Percentiles rank a stretch among this genome's conserved stretches.
Conservation (phyloP, 1,140 invertebrate species). For the Rhyzopertha dominica region DNA sequence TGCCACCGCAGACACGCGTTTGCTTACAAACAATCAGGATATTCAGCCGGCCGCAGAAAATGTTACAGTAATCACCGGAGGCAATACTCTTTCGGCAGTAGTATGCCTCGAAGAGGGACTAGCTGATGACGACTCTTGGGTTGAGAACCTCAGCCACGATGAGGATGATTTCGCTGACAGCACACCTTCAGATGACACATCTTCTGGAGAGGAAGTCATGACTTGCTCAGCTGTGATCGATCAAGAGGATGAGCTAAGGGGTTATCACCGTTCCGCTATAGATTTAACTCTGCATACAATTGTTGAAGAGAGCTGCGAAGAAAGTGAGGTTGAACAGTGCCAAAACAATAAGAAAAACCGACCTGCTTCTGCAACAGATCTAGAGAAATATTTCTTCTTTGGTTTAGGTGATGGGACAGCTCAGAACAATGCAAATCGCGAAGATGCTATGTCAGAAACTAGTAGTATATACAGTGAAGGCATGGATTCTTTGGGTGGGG, state of each 20-base stretch:
- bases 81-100: constrained; percentile 60
- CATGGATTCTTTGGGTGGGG: constrained; percentile 60
- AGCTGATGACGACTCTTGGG: constrained; percentile 83
- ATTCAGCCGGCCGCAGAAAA: constrained; percentile 36
- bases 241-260: constrained; percentile 73
- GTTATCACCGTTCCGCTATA: constrained; percentile 72
- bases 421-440: constrained; percentile 46
- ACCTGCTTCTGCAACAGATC: constrained; percentile 69
- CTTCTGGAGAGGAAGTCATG: constrained; percentile 53
- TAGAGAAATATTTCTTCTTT: constrained; percentile 90
- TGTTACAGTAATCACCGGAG: constrained; percentile 60
- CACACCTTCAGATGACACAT: constrained; percentile 52
- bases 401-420: constrained; percentile 66
- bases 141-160: constrained; percentile 74
- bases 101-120: constrained; percentile 76
- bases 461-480: constrained; percentile 83
- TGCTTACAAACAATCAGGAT: constrained; percentile 26
- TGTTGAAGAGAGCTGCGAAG: constrained; percentile 89
- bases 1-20: constrained; percentile 35
- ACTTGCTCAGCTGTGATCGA: constrained; percentile 52
- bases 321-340: constrained; percentile 70
- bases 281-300: constrained; percentile 91
- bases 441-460: constrained; percentile 79
- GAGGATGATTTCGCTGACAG: constrained; percentile 57
- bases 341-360: constrained; percentile 53